Evolutionary conservation across 2,113 vertebrate species (phyloP), one percentile per base, ranked within the genome.

Genomic region (Chlorodrepanis virens): DNA sequence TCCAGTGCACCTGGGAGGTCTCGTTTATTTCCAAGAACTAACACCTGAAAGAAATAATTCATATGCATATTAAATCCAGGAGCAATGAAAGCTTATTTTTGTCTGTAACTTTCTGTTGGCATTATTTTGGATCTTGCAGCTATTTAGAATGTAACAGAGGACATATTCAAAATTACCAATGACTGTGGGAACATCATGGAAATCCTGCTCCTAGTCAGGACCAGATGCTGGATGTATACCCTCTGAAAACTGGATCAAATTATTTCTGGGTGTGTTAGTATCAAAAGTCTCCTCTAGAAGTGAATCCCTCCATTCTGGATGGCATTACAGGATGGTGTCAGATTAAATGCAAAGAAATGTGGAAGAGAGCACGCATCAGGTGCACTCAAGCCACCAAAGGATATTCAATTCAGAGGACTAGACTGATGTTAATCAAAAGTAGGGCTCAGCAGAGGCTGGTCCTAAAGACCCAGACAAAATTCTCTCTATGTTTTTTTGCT

Each of bases 1-100:
- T 99, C 99, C 97, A 99, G 90, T 24, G 99, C 98, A 71, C 79
- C 97, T 50, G 98, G 97, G 33, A 99, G 98, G 94, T 99, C 99
- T 97, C 98, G 98, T 97, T 99, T 99, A 98, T 99, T 99, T 91
- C 99, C 99, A 59, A 99, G 98, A 40, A 99, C 98, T 97, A 99
- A 97, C 83, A 99, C 98, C 99, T 99, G 87, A 79, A 96, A 96
- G 83, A 69, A 78, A 89, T 54, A 5, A 94, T 94, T 61, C 24
- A 89, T 60, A 69, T 33, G 37, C 47, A 57, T n/a, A 37, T 64
- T 60, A 92, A 88, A 77, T 65, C 14, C 39, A 92, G n/a, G 12
- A 60, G 4, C 17, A 52, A 57, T 31, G 11, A 7, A 63, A 72
- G 11, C 11, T 65, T 69, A 6, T 44, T 74, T 89, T 76, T 65